These are phyloP conservation scores for Champsocephalus gunnari DNA, from an alignment of 2,797 vertebrate genomes.

Conservation along the genomic window DNA sequence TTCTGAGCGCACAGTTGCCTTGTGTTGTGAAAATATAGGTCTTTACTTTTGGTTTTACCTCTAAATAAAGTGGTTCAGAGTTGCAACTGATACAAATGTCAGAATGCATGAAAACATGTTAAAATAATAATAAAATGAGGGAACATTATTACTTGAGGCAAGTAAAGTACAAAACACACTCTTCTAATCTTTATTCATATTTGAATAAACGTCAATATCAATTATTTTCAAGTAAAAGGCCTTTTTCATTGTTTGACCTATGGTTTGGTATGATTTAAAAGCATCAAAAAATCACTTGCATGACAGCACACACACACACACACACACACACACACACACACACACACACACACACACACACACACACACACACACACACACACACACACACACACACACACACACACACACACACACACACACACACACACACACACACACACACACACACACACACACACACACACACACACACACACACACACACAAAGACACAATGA, in stretches of 20 bases:
- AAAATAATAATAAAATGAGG: no score
- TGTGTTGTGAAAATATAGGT: no score
- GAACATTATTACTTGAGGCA: background rate
- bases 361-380: no score
- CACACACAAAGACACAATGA: slow-evolving; percentile 63
- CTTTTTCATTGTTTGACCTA: slow-evolving; percentile 31
- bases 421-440: background rate
- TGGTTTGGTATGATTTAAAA: slow-evolving; percentile 39
- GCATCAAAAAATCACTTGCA: slow-evolving; percentile 38
- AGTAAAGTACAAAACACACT: background rate
- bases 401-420: slow-evolving; percentile 25
- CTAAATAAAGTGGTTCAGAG: background rate
- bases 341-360: no score
- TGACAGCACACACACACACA: background rate
- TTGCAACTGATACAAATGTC: background rate
- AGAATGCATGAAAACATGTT: no score
- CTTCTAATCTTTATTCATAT: background rate
- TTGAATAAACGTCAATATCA: slow-evolving; percentile 6
- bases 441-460: no score
- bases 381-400: background rate
- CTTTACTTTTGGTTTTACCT: background rate
- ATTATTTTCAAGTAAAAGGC: background rate
- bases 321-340: no score
- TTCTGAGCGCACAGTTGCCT: no score
- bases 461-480: slow-evolving; percentile 1